These are phyloP conservation scores for Morphnarchus princeps DNA, from an alignment of 2,113 vertebrate genomes.

Conservation along the genomic window DNA sequence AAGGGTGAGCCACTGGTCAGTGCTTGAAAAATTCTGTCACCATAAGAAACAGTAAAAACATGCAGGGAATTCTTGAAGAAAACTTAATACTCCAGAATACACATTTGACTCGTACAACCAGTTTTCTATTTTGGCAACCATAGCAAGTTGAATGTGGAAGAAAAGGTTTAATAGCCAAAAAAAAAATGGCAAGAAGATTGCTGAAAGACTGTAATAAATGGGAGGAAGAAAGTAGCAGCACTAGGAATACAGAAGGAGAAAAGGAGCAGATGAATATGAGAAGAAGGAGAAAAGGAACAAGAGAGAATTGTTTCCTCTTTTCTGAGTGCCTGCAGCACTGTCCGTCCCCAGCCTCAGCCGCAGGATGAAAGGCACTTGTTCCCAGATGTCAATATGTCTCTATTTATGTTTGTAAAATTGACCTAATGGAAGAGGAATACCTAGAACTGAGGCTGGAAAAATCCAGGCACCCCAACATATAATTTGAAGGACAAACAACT, in stretches of 20 bases:
- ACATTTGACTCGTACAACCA: not conserved
- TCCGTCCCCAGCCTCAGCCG: not conserved
- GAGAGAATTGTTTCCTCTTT: not conserved
- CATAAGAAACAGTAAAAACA: not conserved
- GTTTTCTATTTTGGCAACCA: not conserved
- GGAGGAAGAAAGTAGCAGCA: not conserved
- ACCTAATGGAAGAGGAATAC: not conserved
- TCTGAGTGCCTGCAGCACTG: not conserved
- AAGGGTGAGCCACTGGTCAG: not conserved
- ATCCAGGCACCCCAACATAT: not conserved
- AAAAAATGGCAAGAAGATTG: not conserved
- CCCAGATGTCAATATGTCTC: not conserved
- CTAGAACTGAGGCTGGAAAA: not conserved
- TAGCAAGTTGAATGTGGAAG: not conserved
- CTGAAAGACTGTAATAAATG: not conserved
- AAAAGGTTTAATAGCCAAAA: not conserved
- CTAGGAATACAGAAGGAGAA: not conserved
- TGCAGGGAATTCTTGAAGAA: not conserved
- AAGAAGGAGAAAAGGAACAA: not conserved
- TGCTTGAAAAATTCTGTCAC: not conserved
- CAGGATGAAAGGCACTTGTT: not conserved
- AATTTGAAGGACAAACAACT: not conserved
- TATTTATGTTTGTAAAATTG: not conserved
- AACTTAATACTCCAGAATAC: not conserved
- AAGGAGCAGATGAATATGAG: not conserved